Base-by-base conservation (phyloP, 2,888 invertebrate genomes). In the Drosophila merina region DNA sequence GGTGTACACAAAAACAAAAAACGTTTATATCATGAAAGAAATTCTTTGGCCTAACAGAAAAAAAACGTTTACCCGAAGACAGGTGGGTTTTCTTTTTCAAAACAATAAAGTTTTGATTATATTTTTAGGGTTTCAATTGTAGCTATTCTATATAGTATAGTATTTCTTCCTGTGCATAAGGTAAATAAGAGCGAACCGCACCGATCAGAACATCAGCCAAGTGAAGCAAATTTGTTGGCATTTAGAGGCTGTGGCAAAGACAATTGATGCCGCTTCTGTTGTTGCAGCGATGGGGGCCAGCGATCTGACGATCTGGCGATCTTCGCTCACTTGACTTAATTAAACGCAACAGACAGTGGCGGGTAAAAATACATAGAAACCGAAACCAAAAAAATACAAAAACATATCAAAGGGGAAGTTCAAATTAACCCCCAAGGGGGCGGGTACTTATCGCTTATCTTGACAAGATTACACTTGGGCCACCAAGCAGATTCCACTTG, bases 301-400 rank as follows among this genome's bases (percentile, higher is more conserved):
- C 83, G 75, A 20, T 20, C 20, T 20, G 20, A 20, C 20, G 20
- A 20, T 20, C 20, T 20, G 20, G 20, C 20, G 20, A 71, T 83
- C 74, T 68, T 74, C 79, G 75, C 86, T 85, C 87, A 88, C 88
- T 88, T 88, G 86, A 86, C 88, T 88, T 86, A 88, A 87, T 87
- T 88, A 88, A 86, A 83, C 77, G 72, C 70, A 74, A 77, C 81
- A 79, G 79, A 79, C 79, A 50, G 77, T 42, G 76, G 68, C 76
- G 71, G 66, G 77, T 82, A 79, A 77, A 86, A 57, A 77, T 67
- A 82, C 62, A 69, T 63, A 69, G 33, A 59, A 30, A 38, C 14
- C 42, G 7, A 7, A 8, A 36, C n/a, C n/a, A n/a, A 36, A 49
- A 10, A 56, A 14, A 25, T n/a, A 40, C 8, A 56, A 20, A 38